phyloP scores from a whole-genome alignment of 2,888 invertebrate species.

The Gari tellinella region DNA sequence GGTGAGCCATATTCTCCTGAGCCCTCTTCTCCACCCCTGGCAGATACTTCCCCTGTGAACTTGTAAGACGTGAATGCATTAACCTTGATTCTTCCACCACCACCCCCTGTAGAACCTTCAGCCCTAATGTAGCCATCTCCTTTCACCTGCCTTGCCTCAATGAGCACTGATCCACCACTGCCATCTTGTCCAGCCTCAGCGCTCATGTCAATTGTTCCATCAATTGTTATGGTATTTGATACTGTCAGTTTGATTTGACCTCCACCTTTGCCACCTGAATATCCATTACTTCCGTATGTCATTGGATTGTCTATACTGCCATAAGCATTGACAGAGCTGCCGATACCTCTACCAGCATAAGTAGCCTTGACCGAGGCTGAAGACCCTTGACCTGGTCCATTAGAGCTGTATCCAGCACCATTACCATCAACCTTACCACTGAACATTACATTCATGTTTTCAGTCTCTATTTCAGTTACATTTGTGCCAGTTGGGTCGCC shows the following conservation, averaged over 20 bases:
- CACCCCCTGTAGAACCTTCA: conserved; percentile 59
- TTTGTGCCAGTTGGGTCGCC: conserved; percentile 60
- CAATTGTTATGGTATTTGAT: conserved; percentile 33
- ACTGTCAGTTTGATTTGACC: conserved; percentile 64
- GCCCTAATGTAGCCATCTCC: conserved; percentile 64
- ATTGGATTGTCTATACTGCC: conserved; percentile 63
- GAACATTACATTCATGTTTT: conserved; percentile 56
- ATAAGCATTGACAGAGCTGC: conserved; percentile 54
- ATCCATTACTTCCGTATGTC: conserved; percentile 70
- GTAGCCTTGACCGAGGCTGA: conserved; percentile 58
- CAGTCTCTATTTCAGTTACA: conserved; percentile 61
- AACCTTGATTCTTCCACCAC: conserved; percentile 62
- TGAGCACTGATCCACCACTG: conserved; percentile 70
- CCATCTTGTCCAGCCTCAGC: conserved; percentile 55
- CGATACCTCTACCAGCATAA: conserved; percentile 67
- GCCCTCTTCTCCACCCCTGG: conserved; percentile 24
- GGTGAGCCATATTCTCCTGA: conserved; percentile 31
- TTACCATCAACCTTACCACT: conserved; percentile 63
- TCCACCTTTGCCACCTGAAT: conserved; percentile 60
- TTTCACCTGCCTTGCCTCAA: conserved; percentile 44
- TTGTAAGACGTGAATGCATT: conserved; percentile 27
- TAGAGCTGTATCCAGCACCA: conserved; percentile 60
- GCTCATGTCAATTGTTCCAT: conserved; percentile 71
- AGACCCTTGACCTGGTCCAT: conserved; percentile 60
- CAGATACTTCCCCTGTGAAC: conserved; percentile 46